Percentiles rank a stretch among this genome's conserved stretches.
phyloP scores from a whole-genome alignment of 1,140 invertebrate genomes.

The Plectrocnemia conspersa region DNA sequence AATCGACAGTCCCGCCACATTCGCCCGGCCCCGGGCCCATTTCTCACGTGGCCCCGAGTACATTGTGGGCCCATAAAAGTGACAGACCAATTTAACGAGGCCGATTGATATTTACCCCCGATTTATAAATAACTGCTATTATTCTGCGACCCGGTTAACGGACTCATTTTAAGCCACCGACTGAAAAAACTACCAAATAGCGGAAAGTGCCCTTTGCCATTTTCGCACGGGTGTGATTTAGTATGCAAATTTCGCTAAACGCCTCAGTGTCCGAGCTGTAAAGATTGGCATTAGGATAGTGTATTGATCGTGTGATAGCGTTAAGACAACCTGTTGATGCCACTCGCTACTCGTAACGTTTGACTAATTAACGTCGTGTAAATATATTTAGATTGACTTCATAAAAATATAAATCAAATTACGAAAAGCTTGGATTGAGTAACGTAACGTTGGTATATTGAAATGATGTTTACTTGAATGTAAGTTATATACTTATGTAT shows the following conservation, averaged over 20 bases:
- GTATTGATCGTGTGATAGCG: conserved; percentile 11
- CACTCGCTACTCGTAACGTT: neutral
- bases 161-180: neutral
- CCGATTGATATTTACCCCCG: conserved; percentile 11
- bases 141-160: conserved; percentile 2
- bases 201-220: neutral
- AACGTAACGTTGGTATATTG: too few relatives aligned
- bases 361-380: too few relatives aligned
- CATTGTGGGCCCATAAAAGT: conserved; percentile 19
- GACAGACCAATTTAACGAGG: conserved; percentile 18
- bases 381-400: too few relatives aligned
- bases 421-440: neutral
- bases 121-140: conserved; percentile 16
- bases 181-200: neutral
- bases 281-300: neutral
- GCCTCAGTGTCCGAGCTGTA: neutral
- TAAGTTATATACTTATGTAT: too few relatives aligned
- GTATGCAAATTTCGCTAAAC: neutral
- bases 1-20: neutral
- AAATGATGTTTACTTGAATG: too few relatives aligned
- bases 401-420: neutral
- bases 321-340: conserved; percentile 12
- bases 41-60: conserved; percentile 7
- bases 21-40: neutral
- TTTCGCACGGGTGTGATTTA: neutral